These are phyloP conservation scores for Nezara viridula DNA, from an alignment of 2,888 invertebrate genomes.

Conservation along the genomic window DNA sequence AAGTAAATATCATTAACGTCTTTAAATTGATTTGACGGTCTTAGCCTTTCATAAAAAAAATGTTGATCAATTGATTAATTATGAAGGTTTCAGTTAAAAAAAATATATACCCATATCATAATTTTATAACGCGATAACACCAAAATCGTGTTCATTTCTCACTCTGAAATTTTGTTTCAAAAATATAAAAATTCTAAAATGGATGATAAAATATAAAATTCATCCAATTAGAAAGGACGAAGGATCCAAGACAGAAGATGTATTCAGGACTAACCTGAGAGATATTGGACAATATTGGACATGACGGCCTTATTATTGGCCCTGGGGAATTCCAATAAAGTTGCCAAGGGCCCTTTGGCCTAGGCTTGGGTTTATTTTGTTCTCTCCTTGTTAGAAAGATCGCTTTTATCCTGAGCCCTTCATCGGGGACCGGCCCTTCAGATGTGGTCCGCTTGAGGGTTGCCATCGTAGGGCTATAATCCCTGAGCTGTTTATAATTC, in stretches of 20 bases:
- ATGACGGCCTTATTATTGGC: constrained; percentile 30
- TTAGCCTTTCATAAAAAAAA: too few relatives aligned
- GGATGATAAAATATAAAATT: not conserved
- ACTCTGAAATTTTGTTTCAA: too few relatives aligned
- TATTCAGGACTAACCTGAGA: not conserved
- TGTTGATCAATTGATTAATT: too few relatives aligned
- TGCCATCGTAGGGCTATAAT: not conserved
- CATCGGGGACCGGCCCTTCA: not conserved
- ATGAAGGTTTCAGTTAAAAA: too few relatives aligned
- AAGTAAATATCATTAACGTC: too few relatives aligned
- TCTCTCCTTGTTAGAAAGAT: constrained; percentile 31
- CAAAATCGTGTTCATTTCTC: too few relatives aligned
- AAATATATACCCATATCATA: too few relatives aligned
- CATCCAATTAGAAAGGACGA: not conserved
- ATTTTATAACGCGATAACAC: too few relatives aligned
- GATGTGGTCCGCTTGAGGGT: not conserved
- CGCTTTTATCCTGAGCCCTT: not conserved
- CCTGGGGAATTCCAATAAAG: constrained; percentile 23
- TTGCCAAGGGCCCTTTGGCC: not conserved
- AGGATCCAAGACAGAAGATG: not conserved
- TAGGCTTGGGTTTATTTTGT: constrained; percentile 5
- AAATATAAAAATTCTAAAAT: not conserved
- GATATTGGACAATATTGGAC: constrained; percentile 47
- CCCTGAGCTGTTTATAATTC: not conserved
- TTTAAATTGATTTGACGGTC: too few relatives aligned